These are phyloP conservation scores for Teleopsis dalmanni DNA, from an alignment of 1,140 invertebrate species.

Conservation along the genomic window DNA sequence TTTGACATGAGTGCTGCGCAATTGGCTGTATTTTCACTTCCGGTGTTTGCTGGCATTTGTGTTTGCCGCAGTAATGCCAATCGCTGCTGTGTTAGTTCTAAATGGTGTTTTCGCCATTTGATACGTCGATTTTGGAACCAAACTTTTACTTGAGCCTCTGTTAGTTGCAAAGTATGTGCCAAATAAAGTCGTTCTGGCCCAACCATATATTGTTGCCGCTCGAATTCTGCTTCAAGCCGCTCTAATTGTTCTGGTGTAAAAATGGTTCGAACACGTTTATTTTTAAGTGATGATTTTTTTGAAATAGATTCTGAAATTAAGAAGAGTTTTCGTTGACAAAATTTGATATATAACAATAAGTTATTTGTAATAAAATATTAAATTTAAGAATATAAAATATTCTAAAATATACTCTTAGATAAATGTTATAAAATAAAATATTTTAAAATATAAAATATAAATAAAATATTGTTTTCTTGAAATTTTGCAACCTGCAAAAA, in stretches of 20 bases:
- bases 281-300: slow-evolving; percentile 40
- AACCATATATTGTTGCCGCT: slow-evolving; percentile 89
- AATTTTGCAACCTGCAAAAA: no score
- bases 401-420: neutral
- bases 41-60: slow-evolving; percentile 21
- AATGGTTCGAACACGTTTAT: slow-evolving; percentile 84
- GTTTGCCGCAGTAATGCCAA: slow-evolving; percentile 67
- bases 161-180: slow-evolving; percentile 77
- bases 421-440: neutral
- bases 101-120: slow-evolving; percentile 90
- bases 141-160: slow-evolving; percentile 92
- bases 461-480: no score
- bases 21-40: neutral
- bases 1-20: slow-evolving; percentile 9
- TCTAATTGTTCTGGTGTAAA: slow-evolving; percentile 92
- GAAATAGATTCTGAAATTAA: slow-evolving; percentile 7
- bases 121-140: slow-evolving; percentile 96
- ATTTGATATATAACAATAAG: neutral
- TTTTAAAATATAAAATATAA: no score
- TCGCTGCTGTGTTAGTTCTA: slow-evolving; percentile 83
- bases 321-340: neutral
- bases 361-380: neutral
- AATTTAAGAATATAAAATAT: neutral
- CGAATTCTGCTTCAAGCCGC: slow-evolving; percentile 83
- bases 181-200: slow-evolving; percentile 85